A percentile compares a stretch with the other conserved stretches of the same genome.
phyloP scores from a whole-genome alignment of 2,113 vertebrate species.

The Fulica atra region DNA sequence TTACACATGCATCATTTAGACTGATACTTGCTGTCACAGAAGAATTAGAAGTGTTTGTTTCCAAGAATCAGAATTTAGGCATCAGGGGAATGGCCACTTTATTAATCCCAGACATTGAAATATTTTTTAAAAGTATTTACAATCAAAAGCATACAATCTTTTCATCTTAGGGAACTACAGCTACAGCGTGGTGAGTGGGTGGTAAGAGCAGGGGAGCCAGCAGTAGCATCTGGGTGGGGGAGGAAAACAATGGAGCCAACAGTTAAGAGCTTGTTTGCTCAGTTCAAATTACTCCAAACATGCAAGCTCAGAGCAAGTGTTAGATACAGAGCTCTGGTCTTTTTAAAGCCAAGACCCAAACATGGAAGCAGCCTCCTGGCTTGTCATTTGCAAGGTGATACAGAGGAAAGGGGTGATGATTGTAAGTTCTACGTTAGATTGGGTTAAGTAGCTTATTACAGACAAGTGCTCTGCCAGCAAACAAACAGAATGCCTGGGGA shows the following conservation, averaged over 20 bases:
- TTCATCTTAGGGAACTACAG: background rate
- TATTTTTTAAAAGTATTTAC: background rate
- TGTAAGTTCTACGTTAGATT: accelerated
- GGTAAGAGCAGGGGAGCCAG: background rate
- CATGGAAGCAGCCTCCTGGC: background rate
- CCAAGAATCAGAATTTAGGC: background rate
- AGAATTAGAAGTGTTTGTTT: background rate
- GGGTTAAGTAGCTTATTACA: background rate
- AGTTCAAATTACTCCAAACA: background rate
- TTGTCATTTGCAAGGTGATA: background rate
- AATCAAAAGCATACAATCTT: background rate
- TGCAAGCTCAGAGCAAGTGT: background rate
- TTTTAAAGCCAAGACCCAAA: background rate
- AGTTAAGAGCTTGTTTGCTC: background rate
- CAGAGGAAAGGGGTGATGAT: background rate
- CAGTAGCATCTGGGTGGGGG: background rate
- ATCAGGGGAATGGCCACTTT: background rate
- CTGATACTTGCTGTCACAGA: background rate
- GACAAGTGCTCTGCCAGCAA: background rate
- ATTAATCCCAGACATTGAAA: too few relatives aligned
- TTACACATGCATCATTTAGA: background rate
- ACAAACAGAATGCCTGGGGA: background rate
- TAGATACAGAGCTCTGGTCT: background rate
- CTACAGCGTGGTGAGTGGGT: background rate
- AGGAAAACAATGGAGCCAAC: background rate